These are phyloP conservation scores for Platanista minor DNA, from an alignment of 2,113 vertebrate species.

Conservation along the genomic window DNA sequence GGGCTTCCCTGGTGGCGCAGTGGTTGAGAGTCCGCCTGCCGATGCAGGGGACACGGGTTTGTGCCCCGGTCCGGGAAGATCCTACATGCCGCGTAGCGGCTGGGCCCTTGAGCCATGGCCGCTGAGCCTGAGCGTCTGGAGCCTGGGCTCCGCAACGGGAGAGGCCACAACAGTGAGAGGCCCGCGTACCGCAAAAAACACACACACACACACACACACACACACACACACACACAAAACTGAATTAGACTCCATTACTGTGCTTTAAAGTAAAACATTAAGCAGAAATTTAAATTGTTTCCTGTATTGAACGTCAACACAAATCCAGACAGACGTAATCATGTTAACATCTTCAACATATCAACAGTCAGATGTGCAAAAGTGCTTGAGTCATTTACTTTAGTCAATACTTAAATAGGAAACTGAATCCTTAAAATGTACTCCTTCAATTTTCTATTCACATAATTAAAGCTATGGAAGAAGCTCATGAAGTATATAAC, in stretches of 20 bases:
- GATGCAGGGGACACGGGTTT: too few relatives aligned
- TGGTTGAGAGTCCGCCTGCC: too few relatives aligned
- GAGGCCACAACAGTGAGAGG: too few relatives aligned
- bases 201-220: too few relatives aligned
- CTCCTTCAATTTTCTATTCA: slow-evolving; percentile 62
- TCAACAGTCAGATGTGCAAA: slow-evolving; percentile 36
- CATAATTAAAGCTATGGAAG: slow-evolving; percentile 73
- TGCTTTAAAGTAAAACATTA: slow-evolving; percentile 14
- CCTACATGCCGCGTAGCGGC: too few relatives aligned
- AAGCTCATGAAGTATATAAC: slow-evolving; percentile 14
- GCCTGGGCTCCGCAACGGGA: too few relatives aligned
- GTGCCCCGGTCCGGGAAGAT: too few relatives aligned
- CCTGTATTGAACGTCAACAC: not conserved
- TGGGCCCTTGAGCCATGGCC: too few relatives aligned
- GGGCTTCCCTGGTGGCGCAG: too few relatives aligned
- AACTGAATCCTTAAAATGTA: slow-evolving; percentile 49
- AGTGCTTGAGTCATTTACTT: slow-evolving; percentile 61
- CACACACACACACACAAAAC: too few relatives aligned
- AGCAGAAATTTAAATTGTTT: slow-evolving; percentile 29
- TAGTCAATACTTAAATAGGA: slow-evolving; percentile 59
- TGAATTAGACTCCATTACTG: not conserved
- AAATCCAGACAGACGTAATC: slow-evolving; percentile 2
- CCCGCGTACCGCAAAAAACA: too few relatives aligned
- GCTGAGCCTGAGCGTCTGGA: too few relatives aligned
- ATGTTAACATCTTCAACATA: not conserved